Evolutionary conservation across 2,113 vertebrate genomes (phyloP), one percentile per base, ranked within the genome.

Genomic region (Oreotragus oreotragus): DNA sequence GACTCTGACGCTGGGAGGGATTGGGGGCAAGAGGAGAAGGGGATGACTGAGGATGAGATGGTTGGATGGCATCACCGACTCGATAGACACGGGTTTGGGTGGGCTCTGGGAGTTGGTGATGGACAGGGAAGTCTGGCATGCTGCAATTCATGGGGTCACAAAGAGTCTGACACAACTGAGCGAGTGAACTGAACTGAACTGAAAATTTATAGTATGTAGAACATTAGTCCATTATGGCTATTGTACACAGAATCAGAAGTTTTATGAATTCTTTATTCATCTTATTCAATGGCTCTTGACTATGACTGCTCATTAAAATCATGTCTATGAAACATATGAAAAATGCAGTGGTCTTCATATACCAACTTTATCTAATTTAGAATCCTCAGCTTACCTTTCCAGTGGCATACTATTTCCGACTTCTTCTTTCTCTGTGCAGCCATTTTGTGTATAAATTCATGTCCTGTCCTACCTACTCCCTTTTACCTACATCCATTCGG

Each of bases 261-360:
- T 64, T 84, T 89, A 47, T 89, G 85, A 9, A 93, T 39, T 47
- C 80, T 95, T 62, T 83, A 53, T 51, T 79, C 79, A 55, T 93
- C 33, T 89, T 47, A 64, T 84, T 84, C 55, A 84, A 3, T 76
- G 85, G 64, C 84, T 79, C 55, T 64, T 84, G 57, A 64, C 39
- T 47, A 66, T 66, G 30, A 84, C 62, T 89, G 17, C 36, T 90
- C 39, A 58, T 79, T 43, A 79, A 90, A 85, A 27, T 15, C 45
- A 4, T 53, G n/a, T 45, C 19, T 53, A 21, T 39, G 36, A 76
- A 79, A 64, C 47, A 19, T 28, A 64, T 2, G 60, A 93, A 87
- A 93, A 79, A 90, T 62, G 39, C n/a, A 47, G 3, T 49, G 25
- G 36, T 25, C 64, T 51, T 80, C 17, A 47, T 70, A 85, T 4